Percentiles rank a stretch among this genome's conserved stretches.
Conservation (phyloP, 1,140 invertebrate genomes). For the Saccostrea glomerata region DNA sequence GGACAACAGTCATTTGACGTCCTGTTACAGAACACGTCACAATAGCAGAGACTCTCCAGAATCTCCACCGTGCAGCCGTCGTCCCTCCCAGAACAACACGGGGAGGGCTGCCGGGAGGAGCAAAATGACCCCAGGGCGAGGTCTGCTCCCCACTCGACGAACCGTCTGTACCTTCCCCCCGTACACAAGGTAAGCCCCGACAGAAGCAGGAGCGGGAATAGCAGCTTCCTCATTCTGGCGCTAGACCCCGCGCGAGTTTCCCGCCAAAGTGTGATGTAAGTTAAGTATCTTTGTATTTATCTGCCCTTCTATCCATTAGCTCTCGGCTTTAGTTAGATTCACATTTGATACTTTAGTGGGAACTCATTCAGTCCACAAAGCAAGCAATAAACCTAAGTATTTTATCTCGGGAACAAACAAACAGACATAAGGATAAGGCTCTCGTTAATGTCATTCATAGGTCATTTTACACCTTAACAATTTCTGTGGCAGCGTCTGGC, state of each 20-base stretch:
- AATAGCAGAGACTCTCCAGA: conserved; percentile 90
- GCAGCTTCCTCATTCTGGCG: background rate
- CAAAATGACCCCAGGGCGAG: conserved; percentile 67
- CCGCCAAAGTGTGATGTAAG: conserved; percentile 13
- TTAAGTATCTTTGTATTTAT: background rate
- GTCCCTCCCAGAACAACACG: conserved; percentile 85
- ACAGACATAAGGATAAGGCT: background rate
- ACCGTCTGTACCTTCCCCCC: conserved; percentile 48
- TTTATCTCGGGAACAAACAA: background rate
- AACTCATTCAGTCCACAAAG: background rate
- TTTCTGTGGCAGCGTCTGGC: too few species aligned
- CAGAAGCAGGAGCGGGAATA: background rate
- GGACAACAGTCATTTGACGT: conserved; percentile 89
- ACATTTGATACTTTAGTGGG: conserved; percentile 5
- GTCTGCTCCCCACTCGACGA: conserved; percentile 66
- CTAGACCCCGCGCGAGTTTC: conserved; percentile 2
- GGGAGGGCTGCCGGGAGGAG: conserved; percentile 54
- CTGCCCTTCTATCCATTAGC: background rate
- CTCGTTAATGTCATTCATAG: background rate
- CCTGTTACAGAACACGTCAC: conserved; percentile 93
- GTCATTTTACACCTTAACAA: conserved; percentile 15
- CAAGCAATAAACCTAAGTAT: background rate
- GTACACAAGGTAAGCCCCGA: background rate
- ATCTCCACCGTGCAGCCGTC: conserved; percentile 89
- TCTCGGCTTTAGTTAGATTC: background rate